These are phyloP conservation scores for Reticulitermes speratus DNA, from an alignment of 1,140 invertebrate species.

Conservation along the genomic window DNA sequence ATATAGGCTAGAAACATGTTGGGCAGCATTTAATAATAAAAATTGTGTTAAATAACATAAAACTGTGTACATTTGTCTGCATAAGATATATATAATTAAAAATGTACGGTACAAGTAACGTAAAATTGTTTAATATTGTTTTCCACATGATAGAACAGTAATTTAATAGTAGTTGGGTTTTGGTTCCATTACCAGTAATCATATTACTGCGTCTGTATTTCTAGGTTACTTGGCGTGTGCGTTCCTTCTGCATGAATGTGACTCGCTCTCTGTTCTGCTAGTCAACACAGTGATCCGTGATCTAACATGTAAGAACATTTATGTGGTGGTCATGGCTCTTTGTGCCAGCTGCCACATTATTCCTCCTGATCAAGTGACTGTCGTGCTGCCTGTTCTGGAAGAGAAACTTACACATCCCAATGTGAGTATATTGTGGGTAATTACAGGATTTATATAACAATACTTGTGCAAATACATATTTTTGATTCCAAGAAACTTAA, in stretches of 20 bases:
- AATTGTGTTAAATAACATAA: no score
- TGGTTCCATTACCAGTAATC: no score
- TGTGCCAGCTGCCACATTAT: conserved; percentile 21
- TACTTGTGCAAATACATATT: no score
- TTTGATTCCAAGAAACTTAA: no score
- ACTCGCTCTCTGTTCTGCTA: conserved; percentile 24
- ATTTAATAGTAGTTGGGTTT: no score
- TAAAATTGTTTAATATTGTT: no score
- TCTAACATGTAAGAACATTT: conserved; percentile 30
- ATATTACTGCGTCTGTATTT: not conserved
- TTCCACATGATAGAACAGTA: no score
- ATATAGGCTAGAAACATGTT: no score
- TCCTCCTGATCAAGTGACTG: not conserved
- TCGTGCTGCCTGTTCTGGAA: conserved; percentile 23
- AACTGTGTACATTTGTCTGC: no score
- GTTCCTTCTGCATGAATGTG: conserved; percentile 19
- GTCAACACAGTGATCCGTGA: conserved; percentile 30
- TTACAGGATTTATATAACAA: not conserved
- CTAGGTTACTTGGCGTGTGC: conserved; percentile 29
- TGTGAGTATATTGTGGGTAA: conserved; percentile 10
- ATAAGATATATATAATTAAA: no score
- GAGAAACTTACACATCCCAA: conserved; percentile 29
- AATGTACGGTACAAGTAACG: no score
- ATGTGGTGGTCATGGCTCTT: conserved; percentile 26
- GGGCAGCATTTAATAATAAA: no score